These are phyloP conservation scores for Temnothorax rugatulus DNA, from an alignment of 2,888 invertebrate species.

Conservation along the genomic window DNA sequence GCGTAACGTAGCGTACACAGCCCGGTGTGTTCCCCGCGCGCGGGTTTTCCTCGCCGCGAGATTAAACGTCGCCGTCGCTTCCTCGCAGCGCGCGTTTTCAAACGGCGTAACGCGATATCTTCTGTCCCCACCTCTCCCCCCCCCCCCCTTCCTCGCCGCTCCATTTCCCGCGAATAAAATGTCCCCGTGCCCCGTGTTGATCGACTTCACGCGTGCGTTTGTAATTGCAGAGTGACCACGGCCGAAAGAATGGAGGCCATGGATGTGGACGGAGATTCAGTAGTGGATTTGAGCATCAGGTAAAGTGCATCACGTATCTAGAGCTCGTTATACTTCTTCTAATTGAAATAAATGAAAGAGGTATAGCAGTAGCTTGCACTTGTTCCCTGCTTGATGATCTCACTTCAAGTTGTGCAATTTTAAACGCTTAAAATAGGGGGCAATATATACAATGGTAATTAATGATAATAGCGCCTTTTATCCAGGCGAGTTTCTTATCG, in stretches of 20 bases:
- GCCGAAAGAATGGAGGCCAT: constrained; percentile 89
- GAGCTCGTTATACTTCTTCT: no score
- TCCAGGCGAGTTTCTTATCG: constrained; percentile 54
- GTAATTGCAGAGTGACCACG: constrained; percentile 70
- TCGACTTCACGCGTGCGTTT: constrained; percentile 28
- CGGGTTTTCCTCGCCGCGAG: not conserved
- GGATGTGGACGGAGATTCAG: constrained; percentile 95
- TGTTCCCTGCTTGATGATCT: not conserved
- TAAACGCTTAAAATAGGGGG: not conserved
- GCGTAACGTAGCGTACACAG: not conserved
- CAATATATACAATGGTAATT: constrained; percentile 51
- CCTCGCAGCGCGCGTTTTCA: constrained; percentile 18
- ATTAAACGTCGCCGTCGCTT: constrained; percentile 6
- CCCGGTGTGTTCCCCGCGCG: not conserved
- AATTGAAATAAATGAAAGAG: no score
- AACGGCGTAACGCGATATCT: not conserved
- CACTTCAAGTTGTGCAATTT: not conserved
- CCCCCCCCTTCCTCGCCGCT: fast-evolving
- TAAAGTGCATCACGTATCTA: constrained; percentile 83
- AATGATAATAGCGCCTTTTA: constrained; percentile 57
- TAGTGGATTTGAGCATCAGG: constrained; percentile 96
- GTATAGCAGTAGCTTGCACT: no score
- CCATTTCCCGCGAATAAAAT: not conserved
- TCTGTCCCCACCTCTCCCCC: not conserved
- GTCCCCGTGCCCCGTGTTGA: not conserved